Conservation (phyloP, 2,888 invertebrate species). For the Acleris literana region DNA sequence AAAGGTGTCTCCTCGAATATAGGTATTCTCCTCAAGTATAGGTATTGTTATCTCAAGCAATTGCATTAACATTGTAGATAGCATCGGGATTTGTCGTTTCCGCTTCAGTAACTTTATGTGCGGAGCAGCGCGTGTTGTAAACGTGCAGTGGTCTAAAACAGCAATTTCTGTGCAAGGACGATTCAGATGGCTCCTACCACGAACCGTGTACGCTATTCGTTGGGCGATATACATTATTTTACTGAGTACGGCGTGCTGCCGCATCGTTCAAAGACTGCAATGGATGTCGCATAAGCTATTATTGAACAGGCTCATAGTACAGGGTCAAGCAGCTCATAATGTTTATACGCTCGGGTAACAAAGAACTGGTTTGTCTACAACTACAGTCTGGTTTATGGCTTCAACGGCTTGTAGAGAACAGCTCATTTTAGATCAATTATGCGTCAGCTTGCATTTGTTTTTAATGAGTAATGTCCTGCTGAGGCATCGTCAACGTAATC, state of each 20-base stretch:
- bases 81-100: constrained; percentile 55
- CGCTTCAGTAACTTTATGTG: constrained; percentile 54
- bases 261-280: constrained; percentile 40
- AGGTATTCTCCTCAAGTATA: constrained; percentile 36
- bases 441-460: constrained; percentile 37
- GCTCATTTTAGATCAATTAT: constrained; percentile 49
- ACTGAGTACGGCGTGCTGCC: constrained; percentile 1
- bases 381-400: constrained; percentile 51
- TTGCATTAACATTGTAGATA: constrained; percentile 59
- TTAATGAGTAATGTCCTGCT: constrained; percentile 46
- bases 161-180: constrained; percentile 53
- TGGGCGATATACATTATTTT: constrained; percentile 5
- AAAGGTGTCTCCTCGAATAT: constrained; percentile 45
- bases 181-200: constrained; percentile 43
- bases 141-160: constrained; percentile 57
- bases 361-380: constrained; percentile 62
- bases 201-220: constrained; percentile 34
- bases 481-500: constrained; percentile 14
- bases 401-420: constrained; percentile 45
- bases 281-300: constrained; percentile 48
- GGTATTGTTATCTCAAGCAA: constrained; percentile 53
- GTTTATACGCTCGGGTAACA: constrained; percentile 48
- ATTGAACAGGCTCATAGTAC: constrained; percentile 46
- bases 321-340: constrained; percentile 44
- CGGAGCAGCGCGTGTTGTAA: constrained; percentile 44